Evolutionary conservation across 2,888 invertebrate genomes (phyloP), one percentile per base, ranked within the genome.

Genomic region (Stenchaetothrips biformis): DNA sequence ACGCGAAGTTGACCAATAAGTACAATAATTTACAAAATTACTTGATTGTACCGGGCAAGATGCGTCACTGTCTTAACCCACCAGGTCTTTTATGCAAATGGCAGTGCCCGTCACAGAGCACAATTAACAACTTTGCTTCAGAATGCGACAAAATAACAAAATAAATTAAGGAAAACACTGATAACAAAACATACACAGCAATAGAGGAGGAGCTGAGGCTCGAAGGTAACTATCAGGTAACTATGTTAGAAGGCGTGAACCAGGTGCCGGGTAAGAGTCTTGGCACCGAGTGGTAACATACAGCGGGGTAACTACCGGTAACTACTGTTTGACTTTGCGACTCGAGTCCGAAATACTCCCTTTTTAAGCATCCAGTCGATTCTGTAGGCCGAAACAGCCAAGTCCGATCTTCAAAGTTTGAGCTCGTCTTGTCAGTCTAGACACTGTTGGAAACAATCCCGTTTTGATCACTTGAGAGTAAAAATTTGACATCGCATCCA

Each of bases 81-180:
- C n/a, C 25, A 74, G 67, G 67, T 74, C 67, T 74, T 74, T 74
- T 74, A 21, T 74, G 21, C 21, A 74, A 74, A 74, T 74, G 67
- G 67, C 67, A 25, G 25, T 21, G 67, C 67, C 67, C 67, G 7
- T 21, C 25, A 9, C 11, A 25, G 67, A 74, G 67, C 67, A 21
- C 67, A 74, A 11, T 25, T 7, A 74, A 74, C 7, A n/a, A 11
- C 67, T 53, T 74, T 74, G 8, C 67, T 37, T 74, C 67, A 74
- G 67, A 74, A 74, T 74, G 67, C 67, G 67, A 74, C 67, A 74
- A 74, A 25, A 74, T 74, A 74, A 74, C 67, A 74, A 74, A 74
- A 74, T 74, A 74, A 74, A 74, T 74, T 74, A 74, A 74, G 67
- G 25, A 21, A 74, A 59, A 74, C 67, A 74, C 67, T 21, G 25